These are phyloP conservation scores for Lipophrys pholis DNA, from an alignment of 2,113 vertebrate species.

Conservation along the genomic window DNA sequence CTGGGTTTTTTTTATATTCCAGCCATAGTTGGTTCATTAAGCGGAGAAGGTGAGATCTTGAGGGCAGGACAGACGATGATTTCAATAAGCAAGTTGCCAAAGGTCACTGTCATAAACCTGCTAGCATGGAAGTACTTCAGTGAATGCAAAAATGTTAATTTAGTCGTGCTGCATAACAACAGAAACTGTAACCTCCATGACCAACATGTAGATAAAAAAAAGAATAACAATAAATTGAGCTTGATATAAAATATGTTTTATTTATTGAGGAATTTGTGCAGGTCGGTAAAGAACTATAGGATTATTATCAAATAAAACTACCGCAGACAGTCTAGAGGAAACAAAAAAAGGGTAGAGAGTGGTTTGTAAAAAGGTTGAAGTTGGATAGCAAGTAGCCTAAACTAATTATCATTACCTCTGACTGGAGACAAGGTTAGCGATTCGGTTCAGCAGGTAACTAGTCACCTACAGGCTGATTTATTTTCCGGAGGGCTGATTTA, in stretches of 20 bases:
- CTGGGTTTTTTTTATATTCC: slow-evolving; percentile 21
- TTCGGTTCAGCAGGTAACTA: slow-evolving; percentile 68
- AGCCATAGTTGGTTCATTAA: slow-evolving; percentile 72
- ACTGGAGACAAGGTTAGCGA: slow-evolving; percentile 57
- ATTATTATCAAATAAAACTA: too few species aligned
- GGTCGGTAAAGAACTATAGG: too few species aligned
- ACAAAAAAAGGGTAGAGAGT: too few species aligned
- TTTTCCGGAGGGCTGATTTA: slow-evolving; percentile 86
- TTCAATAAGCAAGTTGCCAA: slow-evolving; percentile 58
- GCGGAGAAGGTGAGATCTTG: slow-evolving; percentile 71
- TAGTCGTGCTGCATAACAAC: too few species aligned
- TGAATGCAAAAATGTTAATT: slow-evolving; percentile 24
- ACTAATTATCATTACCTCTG: slow-evolving; percentile 60
- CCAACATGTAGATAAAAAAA: too few species aligned
- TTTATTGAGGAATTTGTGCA: too few species aligned
- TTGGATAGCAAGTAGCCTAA: slow-evolving; percentile 46
- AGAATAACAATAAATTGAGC: too few species aligned
- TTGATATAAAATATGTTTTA: too few species aligned
- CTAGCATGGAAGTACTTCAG: slow-evolving; percentile 1
- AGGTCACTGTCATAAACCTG: slow-evolving; percentile 72
- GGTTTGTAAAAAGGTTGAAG: slow-evolving; percentile 10
- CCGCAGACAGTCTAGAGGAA: too few species aligned
- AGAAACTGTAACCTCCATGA: too few species aligned
- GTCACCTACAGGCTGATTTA: slow-evolving; percentile 66
- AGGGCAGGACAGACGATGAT: slow-evolving; percentile 53